Conservation (phyloP, 35 echinoderm and acorn worm species). For the Lytechinus variegatus region DNA sequence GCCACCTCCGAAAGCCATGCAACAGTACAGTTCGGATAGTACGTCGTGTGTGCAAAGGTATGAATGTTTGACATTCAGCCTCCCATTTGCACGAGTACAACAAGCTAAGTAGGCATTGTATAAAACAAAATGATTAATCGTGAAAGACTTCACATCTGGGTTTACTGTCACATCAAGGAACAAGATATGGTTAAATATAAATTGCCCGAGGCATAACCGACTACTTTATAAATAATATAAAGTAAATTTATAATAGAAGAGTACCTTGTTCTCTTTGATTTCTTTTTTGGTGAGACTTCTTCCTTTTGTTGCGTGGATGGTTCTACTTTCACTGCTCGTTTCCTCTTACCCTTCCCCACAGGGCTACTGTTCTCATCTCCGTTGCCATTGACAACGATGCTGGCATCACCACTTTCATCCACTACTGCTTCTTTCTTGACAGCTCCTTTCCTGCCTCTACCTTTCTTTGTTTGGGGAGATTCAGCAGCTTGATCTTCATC, state of each 20-base stretch:
- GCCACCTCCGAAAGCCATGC: too few relatives aligned
- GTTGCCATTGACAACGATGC: not conserved
- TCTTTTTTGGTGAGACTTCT: constrained; percentile 6
- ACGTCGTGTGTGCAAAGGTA: too few relatives aligned
- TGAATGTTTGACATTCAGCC: too few relatives aligned
- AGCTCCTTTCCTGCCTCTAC: not conserved
- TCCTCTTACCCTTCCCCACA: constrained; percentile 34
- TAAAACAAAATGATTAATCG: too few relatives aligned
- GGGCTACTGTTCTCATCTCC: constrained; percentile 48
- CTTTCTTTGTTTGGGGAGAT: not conserved
- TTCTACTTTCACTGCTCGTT: constrained; percentile 22
- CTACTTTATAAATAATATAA: too few relatives aligned
- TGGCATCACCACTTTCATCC: constrained; percentile 10
- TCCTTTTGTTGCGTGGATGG: not conserved
- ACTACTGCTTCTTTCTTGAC: not conserved
- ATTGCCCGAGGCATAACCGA: too few relatives aligned
- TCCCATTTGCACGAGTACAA: too few relatives aligned
- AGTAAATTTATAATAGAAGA: not conserved
- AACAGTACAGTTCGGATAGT: too few relatives aligned
- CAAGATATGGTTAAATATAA: too few relatives aligned
- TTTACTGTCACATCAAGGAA: too few relatives aligned
- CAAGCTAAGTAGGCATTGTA: too few relatives aligned
- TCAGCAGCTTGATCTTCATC: constrained; percentile 2
- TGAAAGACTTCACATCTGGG: too few relatives aligned
- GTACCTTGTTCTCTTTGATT: constrained; percentile 31